These are phyloP conservation scores for Falco berigora DNA, from an alignment of 2,797 vertebrate species.

Conservation along the genomic window DNA sequence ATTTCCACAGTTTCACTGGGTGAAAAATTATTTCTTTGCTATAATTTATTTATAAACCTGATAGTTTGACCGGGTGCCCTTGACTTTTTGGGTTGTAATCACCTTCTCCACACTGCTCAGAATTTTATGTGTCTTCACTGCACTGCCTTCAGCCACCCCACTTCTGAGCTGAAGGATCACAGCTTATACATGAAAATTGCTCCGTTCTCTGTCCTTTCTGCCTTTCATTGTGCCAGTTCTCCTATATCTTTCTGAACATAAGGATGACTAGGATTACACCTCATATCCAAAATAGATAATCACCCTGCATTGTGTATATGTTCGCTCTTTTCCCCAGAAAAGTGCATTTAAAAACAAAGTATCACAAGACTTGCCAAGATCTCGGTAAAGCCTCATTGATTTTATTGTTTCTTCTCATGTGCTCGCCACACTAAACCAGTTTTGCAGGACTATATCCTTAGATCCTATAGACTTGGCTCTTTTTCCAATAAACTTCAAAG, in stretches of 20 bases:
- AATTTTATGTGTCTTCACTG: neutral
- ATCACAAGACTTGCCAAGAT: neutral
- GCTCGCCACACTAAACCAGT: neutral
- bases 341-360: neutral
- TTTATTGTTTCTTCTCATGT: neutral
- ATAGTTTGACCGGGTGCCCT: neutral
- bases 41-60: slow-evolving; percentile 16
- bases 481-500: slow-evolving; percentile 31
- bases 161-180: neutral
- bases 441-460: neutral
- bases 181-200: neutral
- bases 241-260: neutral
- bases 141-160: neutral
- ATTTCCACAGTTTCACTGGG: slow-evolving; percentile 16
- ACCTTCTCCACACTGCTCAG: neutral
- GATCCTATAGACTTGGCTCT: neutral
- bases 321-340: neutral
- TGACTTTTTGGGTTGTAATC: slow-evolving; percentile 7
- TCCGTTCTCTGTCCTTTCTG: neutral
- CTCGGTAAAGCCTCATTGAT: slow-evolving; percentile 7
- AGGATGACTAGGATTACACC: neutral
- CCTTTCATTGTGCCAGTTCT: neutral
- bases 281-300: neutral
- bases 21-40: slow-evolving; percentile 6
- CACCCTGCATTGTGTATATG: neutral